Base-by-base conservation (phyloP, 2,888 invertebrate genomes). In the Neria commutata region DNA sequence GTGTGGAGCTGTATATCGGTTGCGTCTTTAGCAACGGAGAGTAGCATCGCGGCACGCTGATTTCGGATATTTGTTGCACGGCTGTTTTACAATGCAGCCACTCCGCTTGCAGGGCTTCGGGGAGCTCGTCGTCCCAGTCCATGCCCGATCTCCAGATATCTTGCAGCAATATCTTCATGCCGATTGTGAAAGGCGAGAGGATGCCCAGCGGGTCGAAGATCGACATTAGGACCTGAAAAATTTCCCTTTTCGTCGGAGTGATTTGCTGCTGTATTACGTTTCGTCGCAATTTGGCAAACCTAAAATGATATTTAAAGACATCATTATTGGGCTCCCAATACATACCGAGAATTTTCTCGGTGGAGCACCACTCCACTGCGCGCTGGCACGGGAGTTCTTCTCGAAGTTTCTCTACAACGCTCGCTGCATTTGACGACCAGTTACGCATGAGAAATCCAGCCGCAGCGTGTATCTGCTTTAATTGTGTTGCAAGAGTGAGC, bases 81-180 rank as follows among this genome's bases (percentile, higher is more conserved):
- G 52, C 8, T 5, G 25, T 21, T 11, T 56, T 21, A 62, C 60
- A 68, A n/a, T 26, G 33, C 3, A 46, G 21, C 65, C 65, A 63
- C 11, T 42, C 45, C 11, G 56, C 54, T 1, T 23, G 16, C 14
- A 59, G 29, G 3, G 46, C 49, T 4, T 52, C 60, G 1, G 59
- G 51, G 8, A 65, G 53, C 29, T 42, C 10, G 3, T 67, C 65
- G 25, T 65, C 61, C 58, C 66, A 67, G 16, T 19, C 57, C 21
- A 55, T 62, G 11, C 33, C 53, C 1, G 25, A 49, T 6, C 64
- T 45, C 64, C 66, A 67, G 3, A 66, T 56, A 14, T 64, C 52
- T 25, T 69, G 61, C 6, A 68, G 37, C 2, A 65, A 17, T n/a
- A 68, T 64, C 61, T 66, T 67, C 16, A 60, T 51, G n/a, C 54